Conservation (phyloP, 2,113 vertebrate species). For the Podarcis raffonei region DNA sequence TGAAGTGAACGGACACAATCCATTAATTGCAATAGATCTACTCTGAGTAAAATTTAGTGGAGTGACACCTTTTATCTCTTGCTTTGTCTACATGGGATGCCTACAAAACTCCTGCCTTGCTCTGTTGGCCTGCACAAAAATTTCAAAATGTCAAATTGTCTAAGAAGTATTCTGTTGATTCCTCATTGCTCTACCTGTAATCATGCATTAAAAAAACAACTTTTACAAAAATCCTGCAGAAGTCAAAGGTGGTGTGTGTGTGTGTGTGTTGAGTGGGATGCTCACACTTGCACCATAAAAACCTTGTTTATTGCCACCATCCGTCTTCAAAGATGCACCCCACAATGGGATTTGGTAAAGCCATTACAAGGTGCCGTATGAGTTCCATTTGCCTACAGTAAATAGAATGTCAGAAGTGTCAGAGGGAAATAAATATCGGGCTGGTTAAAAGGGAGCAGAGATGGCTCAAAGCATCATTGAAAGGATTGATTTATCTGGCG, state of each 20-base stretch:
- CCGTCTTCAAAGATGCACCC: conserved; percentile 81
- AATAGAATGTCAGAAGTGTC: conserved; percentile 90
- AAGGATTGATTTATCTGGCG: conserved; percentile 86
- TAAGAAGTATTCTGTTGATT: conserved; percentile 59
- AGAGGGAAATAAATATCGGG: conserved; percentile 85
- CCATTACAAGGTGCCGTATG: conserved; percentile 84
- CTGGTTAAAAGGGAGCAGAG: conserved; percentile 84
- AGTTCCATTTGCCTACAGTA: conserved; percentile 90
- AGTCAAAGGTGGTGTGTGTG: conserved; percentile 69
- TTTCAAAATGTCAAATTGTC: too few species aligned
- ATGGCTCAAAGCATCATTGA: conserved; percentile 83
- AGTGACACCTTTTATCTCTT: neutral
- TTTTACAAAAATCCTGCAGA: conserved; percentile 69
- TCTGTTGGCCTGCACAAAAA: neutral
- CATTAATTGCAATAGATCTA: too few species aligned
- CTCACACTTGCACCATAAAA: conserved; percentile 78
- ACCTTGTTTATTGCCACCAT: conserved; percentile 81
- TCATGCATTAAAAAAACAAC: conserved; percentile 60
- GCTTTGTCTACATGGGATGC: neutral
- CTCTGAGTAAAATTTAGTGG: too few species aligned
- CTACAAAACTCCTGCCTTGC: conserved; percentile 34
- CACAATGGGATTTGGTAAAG: conserved; percentile 83
- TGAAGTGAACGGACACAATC: too few species aligned
- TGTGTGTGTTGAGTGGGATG: conserved; percentile 68
- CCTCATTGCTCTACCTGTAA: conserved; percentile 73